Evolutionary conservation across 2,797 vertebrate species (phyloP).

Genomic region (Tolypeutes matacus): DNA sequence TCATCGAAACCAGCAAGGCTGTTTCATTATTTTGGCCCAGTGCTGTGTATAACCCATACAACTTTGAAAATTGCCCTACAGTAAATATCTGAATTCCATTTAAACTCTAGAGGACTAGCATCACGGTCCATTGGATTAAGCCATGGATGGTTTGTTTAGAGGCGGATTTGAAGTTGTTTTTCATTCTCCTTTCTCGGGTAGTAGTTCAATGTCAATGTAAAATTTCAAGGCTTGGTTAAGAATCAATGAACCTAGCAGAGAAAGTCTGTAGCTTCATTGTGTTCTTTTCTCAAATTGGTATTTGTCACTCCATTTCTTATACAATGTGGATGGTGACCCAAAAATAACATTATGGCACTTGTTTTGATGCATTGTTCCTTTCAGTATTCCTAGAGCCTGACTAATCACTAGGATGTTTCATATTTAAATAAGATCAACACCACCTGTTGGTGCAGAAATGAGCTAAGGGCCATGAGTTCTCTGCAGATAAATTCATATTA

Average conservation of each 20-base stretch:
- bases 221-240: conserved; percentile 56
- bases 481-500: conserved; percentile 34
- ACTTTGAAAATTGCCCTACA: not conserved
- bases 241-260: conserved; percentile 28
- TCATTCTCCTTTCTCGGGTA: not conserved
- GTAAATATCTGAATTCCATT: conserved; percentile 13
- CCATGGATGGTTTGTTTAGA: not conserved
- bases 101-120: conserved; percentile 75
- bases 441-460: conserved; percentile 20
- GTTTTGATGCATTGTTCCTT: not conserved
- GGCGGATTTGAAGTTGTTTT: not conserved
- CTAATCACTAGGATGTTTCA: conserved; percentile 14
- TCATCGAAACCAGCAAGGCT: not conserved
- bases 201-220: not conserved
- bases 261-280: not conserved
- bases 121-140: conserved; percentile 45
- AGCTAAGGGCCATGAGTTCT: not conserved
- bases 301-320: conserved; percentile 49
- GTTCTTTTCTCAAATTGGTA: not conserved
- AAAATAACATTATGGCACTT: conserved; percentile 21
- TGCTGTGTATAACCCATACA: not conserved
- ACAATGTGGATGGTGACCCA: not conserved
- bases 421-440: conserved; percentile 45
- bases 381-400: not conserved
- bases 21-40: not conserved